Evolutionary conservation across 2,888 invertebrate species (phyloP), one percentile per base, ranked within the genome.

Genomic region (Craniophora ligustri): DNA sequence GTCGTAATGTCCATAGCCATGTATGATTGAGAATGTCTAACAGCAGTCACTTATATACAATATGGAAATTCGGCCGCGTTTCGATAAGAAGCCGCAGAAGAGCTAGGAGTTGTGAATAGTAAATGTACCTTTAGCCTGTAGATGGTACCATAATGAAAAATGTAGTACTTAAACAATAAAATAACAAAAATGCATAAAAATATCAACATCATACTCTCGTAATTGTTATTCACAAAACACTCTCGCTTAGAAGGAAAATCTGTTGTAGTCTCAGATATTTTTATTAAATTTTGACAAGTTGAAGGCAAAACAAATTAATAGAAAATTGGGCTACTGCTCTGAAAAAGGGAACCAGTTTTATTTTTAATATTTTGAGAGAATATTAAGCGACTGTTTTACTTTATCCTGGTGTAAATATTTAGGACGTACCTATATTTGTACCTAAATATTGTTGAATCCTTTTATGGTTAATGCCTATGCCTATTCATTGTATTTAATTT

Each of bases 221-320:
- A 57, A 75, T 76, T 75, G 46, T 75, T 73, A 77, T 76, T 77
- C 76, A 70, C 56, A 54, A 67, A 68, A 72, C 65, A 71, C 59
- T 61, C 51, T 45, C 39, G 31, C 21, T 67, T 34, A 55, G 50
- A 58, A 53, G 48, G 60, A 54, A 53, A 57, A 58, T 46, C 39
- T 51, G 38, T 64, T 35, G 46, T 35, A 35, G 16, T 46, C 51
- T 15, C 34, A 35, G 14, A 46, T 32, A n/a, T 51, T 46, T 53
- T 36, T 39, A 67, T 63, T 63, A 51, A 66, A 71, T 68, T 67
- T 65, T 60, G 75, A 62, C 65, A 73, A 64, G 40, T 55, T 50
- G 50, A 63, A 71, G 62, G 55, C 51, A 53, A 57, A 56, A 65
- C 59, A 66, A 65, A 55, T 46, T 61, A 49, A 39, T 39, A 51